Base-by-base conservation (phyloP, 2,888 invertebrate species). In the Microctonus aethiopoides region DNA sequence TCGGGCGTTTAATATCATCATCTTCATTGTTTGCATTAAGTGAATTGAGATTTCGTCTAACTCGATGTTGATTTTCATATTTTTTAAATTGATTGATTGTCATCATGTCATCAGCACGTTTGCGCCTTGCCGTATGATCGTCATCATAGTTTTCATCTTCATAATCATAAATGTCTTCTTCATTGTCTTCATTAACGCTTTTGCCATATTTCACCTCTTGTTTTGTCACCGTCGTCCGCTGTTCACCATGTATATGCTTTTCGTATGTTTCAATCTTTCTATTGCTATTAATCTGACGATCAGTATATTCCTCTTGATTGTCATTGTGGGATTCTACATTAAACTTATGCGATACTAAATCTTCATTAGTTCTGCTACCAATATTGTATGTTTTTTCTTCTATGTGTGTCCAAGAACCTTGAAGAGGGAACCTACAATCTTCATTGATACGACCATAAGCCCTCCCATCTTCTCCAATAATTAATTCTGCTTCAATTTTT, bases 381-480 rank as follows among this genome's bases (percentile, higher is more conserved):
- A 70, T 74, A 22, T 76, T 77, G 46, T 80, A 82, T 0, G 78
- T 78, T 24, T 74, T 71, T 36, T 81, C 76, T 20, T 80, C 81
- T 1, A 78, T 76, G 9, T 80, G 79, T 13, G 71, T 77, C 52
- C 79, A 82, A 0, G 81, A 80, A 1, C 80, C 78, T 4, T 81
- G 79, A 54, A 85, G 75, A 22, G 80, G 79, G 39, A 85, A 84
- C 13, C 79, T 75, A 11, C 80, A 76, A 4, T 81, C 82, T 34
- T 84, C 82, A 2, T 76, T 77, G 0, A 85, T 63, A 3, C 79
- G 75, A n/a, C 84, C 80, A 57, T 76, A 84, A 1, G 77, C 76
- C 60, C 75, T 79, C 0, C 79, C 79, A 9, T 76, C 77, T 0
- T 79, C 76, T 9, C 78, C 78, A n/a, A 79, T 71, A n/a, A 83